Evolutionary conservation across 2,113 vertebrate genomes (phyloP).

Genomic region (Gambusia holbrooki): DNA sequence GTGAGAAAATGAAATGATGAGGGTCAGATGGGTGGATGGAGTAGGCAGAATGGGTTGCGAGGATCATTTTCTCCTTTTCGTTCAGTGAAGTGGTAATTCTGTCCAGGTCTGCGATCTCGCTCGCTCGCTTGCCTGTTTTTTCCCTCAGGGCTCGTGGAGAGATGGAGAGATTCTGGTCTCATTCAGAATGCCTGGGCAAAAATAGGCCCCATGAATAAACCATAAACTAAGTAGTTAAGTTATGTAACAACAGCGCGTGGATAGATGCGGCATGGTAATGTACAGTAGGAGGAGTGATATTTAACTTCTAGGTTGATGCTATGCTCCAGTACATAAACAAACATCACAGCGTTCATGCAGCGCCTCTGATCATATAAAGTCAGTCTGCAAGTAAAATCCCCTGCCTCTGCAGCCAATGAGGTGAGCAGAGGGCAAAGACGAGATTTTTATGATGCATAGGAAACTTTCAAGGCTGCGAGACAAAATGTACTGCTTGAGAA

Average conservation of each 20-base stretch:
- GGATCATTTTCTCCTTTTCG: constrained; percentile 48
- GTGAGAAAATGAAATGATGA: constrained; percentile 34
- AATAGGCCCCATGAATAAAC: constrained; percentile 73
- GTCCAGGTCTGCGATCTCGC: constrained; percentile 48
- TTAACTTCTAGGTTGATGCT: constrained; percentile 31
- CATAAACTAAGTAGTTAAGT: constrained; percentile 64
- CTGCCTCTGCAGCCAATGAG: constrained; percentile 1
- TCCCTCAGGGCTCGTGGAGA: constrained; percentile 38
- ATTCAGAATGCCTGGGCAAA: constrained; percentile 67
- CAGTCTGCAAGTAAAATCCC: constrained; percentile 3
- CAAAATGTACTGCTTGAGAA: not conserved
- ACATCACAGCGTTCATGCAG: constrained; percentile 9
- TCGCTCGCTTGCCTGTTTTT: constrained; percentile 37
- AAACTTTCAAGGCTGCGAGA: not conserved
- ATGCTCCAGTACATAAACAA: constrained; percentile 40
- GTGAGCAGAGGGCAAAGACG: not conserved
- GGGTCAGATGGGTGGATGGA: constrained; percentile 35
- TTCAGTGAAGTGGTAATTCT: constrained; percentile 54
- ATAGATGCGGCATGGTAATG: constrained; percentile 46
- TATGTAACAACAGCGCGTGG: constrained; percentile 64
- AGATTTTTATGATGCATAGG: not conserved
- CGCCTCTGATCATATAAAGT: constrained; percentile 10
- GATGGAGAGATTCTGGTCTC: constrained; percentile 65
- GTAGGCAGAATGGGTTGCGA: constrained; percentile 45
- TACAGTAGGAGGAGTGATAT: constrained; percentile 45